Evolutionary conservation across 2,888 invertebrate species (phyloP).

Genomic region (Dryadula phaetusa): DNA sequence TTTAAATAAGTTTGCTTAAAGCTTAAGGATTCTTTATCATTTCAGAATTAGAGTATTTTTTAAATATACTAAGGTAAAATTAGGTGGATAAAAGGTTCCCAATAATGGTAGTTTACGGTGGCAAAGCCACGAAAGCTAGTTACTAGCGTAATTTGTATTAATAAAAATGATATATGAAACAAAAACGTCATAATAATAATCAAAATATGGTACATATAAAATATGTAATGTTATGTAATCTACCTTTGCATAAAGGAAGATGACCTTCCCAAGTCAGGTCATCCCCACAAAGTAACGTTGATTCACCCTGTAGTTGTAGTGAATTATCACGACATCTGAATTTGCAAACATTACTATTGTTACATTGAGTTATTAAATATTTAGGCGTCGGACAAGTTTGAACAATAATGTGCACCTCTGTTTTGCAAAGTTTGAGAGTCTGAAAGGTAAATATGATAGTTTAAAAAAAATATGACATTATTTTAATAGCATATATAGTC

Average conservation of each 20-base stretch:
- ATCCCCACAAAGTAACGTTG: slow-evolving; percentile 60
- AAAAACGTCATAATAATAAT: too few relatives aligned
- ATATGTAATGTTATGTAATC: not conserved
- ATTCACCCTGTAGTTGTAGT: slow-evolving; percentile 59
- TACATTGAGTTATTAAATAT: slow-evolving; percentile 63
- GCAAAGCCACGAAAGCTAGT: too few relatives aligned
- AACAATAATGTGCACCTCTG: slow-evolving; percentile 71
- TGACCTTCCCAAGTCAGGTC: slow-evolving; percentile 67
- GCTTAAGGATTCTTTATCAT: too few relatives aligned
- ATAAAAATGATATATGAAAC: too few relatives aligned
- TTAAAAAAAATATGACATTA: slow-evolving; percentile 35
- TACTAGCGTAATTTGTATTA: too few relatives aligned
- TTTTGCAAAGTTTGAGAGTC: slow-evolving; percentile 73
- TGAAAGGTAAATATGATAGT: slow-evolving; percentile 53
- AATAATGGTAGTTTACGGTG: too few relatives aligned
- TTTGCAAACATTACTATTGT: slow-evolving; percentile 63
- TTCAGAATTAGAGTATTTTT: too few relatives aligned
- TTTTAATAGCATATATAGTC: slow-evolving; percentile 9
- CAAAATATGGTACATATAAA: too few relatives aligned
- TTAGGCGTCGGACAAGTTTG: slow-evolving; percentile 70
- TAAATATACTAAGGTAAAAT: too few relatives aligned
- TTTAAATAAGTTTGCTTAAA: too few relatives aligned
- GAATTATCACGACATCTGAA: slow-evolving; percentile 68
- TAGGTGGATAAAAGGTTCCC: too few relatives aligned
- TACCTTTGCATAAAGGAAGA: slow-evolving; percentile 70